Percentiles rank a stretch among this genome's conserved stretches.
Conservation (phyloP, 2,888 invertebrate species). For the Cheilosia impressa region DNA sequence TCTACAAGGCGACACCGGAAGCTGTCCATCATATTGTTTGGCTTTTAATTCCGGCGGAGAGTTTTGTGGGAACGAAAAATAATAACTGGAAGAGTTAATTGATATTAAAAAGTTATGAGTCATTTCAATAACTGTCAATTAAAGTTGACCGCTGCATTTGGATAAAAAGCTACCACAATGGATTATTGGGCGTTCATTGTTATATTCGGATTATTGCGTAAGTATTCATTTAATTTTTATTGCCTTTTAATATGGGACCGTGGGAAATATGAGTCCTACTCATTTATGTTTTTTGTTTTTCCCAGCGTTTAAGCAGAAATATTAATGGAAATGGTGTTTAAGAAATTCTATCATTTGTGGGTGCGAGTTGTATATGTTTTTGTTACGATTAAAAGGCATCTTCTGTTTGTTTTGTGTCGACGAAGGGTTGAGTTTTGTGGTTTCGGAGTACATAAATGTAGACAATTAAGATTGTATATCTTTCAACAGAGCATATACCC, state of each 20-base stretch:
- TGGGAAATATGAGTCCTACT: neutral
- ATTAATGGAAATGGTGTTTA: too few relatives aligned
- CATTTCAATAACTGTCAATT: neutral
- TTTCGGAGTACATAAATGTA: too few relatives aligned
- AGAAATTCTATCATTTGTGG: too few relatives aligned
- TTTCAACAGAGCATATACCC: too few relatives aligned
- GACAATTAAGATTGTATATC: too few relatives aligned
- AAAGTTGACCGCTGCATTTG: constrained; percentile 27
- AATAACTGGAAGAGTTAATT: neutral
- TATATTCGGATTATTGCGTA: constrained; percentile 49
- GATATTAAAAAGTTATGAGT: constrained; percentile 38
- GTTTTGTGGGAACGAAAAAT: neutral
- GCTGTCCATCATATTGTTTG: neutral
- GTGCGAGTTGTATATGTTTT: too few relatives aligned
- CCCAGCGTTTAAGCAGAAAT: too few relatives aligned
- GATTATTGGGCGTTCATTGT: constrained; percentile 55
- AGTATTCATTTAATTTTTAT: constrained; percentile 16
- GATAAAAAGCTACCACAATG: constrained; percentile 57
- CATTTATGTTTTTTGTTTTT: too few relatives aligned
- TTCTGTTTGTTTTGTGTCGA: too few relatives aligned
- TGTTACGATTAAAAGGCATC: too few relatives aligned
- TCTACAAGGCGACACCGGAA: neutral
- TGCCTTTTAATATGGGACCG: neutral
- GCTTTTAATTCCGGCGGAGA: neutral
- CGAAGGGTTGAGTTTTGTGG: too few relatives aligned